Evolutionary conservation across 2,797 vertebrate species (phyloP).

Genomic region (Enoplosus armatus): DNA sequence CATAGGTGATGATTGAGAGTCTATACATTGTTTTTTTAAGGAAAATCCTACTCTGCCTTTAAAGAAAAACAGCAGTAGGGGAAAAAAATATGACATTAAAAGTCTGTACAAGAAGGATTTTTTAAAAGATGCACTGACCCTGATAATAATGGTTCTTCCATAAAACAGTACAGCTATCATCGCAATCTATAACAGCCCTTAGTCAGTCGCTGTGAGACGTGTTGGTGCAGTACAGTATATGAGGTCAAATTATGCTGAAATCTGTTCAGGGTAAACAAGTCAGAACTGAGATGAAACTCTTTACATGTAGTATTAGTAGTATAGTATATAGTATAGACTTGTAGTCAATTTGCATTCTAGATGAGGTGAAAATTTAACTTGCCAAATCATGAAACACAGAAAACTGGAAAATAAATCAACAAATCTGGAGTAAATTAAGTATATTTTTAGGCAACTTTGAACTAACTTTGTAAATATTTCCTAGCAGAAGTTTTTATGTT

Average conservation of each 20-base stretch:
- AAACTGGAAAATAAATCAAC: neutral
- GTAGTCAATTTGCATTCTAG: constrained; percentile 1
- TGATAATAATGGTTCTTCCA: neutral
- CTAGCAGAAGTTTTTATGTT: neutral
- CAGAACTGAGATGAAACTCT: constrained; percentile 16
- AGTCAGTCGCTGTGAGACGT: neutral
- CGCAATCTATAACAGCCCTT: neutral
- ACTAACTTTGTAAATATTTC: neutral
- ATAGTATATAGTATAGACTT: no score
- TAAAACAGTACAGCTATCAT: constrained; percentile 12
- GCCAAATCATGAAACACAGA: neutral
- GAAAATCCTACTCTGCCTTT: no score
- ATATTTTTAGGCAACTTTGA: neutral
- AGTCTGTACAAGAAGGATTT: neutral
- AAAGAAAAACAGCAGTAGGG: neutral
- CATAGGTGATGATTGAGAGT: no score
- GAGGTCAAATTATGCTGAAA: constrained; percentile 19
- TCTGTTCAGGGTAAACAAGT: neutral
- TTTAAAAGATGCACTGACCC: neutral
- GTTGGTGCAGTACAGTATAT: neutral
- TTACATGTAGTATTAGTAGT: neutral
- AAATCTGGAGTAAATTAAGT: neutral
- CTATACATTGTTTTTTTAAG: no score
- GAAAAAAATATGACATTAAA: neutral
- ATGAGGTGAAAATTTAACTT: neutral